These are phyloP conservation scores for Toxotes lorentzi DNA, from an alignment of 2,797 vertebrate species.

Conservation along the genomic window DNA sequence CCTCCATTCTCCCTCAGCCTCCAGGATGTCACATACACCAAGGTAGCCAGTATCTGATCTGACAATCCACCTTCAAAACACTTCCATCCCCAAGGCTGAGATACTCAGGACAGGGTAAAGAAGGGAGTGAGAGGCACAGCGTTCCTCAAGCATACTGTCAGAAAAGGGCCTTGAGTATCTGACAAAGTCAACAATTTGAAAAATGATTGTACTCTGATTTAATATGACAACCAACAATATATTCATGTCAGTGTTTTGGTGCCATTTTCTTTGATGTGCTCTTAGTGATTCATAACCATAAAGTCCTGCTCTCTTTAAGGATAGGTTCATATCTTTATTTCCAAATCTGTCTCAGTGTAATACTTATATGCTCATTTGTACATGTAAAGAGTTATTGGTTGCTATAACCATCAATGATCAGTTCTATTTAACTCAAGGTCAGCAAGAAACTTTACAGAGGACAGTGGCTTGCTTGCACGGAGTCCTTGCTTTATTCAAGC, in stretches of 20 bases:
- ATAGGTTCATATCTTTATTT: constrained; percentile 1
- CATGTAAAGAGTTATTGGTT: constrained; percentile 17
- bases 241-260: constrained; percentile 39
- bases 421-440: constrained; percentile 46
- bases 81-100: constrained; percentile 71
- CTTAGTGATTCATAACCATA: constrained; percentile 32
- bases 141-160: constrained; percentile 52
- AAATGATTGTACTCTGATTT: constrained; percentile 60
- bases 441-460: constrained; percentile 12
- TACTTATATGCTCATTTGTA: background rate
- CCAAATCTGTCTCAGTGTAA: constrained; percentile 2
- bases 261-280: constrained; percentile 47
- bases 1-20: constrained; percentile 68
- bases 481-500: constrained; percentile 34
- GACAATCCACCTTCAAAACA: constrained; percentile 80
- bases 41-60: constrained; percentile 76
- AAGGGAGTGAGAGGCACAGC: constrained; percentile 51
- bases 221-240: constrained; percentile 54
- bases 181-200: constrained; percentile 49
- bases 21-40: constrained; percentile 75
- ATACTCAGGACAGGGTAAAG: constrained; percentile 64
- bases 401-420: constrained; percentile 12
- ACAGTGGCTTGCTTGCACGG: background rate
- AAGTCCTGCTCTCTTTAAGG: constrained; percentile 18
- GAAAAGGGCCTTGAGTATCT: constrained; percentile 57